Evolutionary conservation across 2,888 invertebrate species (phyloP).

Genomic region (Scaptomyza reducta): DNA sequence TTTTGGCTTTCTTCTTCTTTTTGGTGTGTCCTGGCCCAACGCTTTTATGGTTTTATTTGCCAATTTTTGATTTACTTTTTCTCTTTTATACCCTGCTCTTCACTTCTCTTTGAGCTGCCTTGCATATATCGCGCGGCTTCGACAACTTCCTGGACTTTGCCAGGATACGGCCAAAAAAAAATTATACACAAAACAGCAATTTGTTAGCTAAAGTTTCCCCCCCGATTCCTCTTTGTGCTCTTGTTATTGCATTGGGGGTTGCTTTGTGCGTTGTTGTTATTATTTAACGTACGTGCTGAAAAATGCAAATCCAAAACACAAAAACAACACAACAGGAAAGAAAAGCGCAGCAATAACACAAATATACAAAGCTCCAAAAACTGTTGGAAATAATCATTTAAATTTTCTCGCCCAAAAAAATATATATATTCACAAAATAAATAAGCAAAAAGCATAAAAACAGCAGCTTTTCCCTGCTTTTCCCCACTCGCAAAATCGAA

Average conservation of each 20-base stretch:
- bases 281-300: slow-evolving; percentile 58
- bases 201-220: slow-evolving; percentile 54
- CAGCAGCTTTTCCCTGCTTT: background rate
- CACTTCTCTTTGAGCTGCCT: slow-evolving; percentile 1
- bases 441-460: slow-evolving; percentile 3
- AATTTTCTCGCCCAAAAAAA: slow-evolving; percentile 1
- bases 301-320: slow-evolving; percentile 62
- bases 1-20: slow-evolving; percentile 28
- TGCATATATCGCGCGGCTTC: slow-evolving; percentile 48
- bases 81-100: slow-evolving; percentile 9
- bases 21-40: slow-evolving; percentile 50
- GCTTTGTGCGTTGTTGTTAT: slow-evolving; percentile 28
- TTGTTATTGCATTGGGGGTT: slow-evolving; percentile 35
- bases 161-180: slow-evolving; percentile 15
- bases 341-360: slow-evolving; percentile 25
- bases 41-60: slow-evolving; percentile 68
- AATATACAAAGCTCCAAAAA: slow-evolving; percentile 19
- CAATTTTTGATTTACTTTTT: slow-evolving; percentile 62
- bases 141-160: slow-evolving; percentile 53
- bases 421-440: slow-evolving; percentile 9
- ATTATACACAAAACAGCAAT: slow-evolving; percentile 52
- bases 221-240: background rate
- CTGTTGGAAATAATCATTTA: slow-evolving; percentile 23
- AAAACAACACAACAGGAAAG: slow-evolving; percentile 17
- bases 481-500: background rate